These are phyloP conservation scores for Prionchulus punctatus DNA, from an alignment of 2,888 invertebrate species.

Conservation along the genomic window DNA sequence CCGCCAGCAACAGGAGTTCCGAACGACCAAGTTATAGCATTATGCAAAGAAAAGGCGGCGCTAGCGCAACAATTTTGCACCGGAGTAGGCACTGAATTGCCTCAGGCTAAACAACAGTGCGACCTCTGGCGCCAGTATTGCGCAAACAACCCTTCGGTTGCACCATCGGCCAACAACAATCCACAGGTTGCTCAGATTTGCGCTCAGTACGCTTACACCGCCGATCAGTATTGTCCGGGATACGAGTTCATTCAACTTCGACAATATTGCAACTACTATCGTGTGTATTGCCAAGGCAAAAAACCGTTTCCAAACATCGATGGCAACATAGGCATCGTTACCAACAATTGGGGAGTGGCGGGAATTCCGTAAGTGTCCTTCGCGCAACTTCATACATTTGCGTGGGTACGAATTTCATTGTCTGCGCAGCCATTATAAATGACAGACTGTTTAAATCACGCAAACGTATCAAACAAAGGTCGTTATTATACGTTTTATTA, in stretches of 20 bases:
- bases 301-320: conserved; percentile 3
- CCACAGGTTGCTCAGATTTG: background rate
- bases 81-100: background rate
- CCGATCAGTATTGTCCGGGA: background rate
- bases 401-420: too few species aligned
- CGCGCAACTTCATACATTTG: too few species aligned
- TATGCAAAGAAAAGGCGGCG: background rate
- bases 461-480: too few species aligned
- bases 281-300: background rate
- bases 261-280: conserved; percentile 4
- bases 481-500: too few species aligned
- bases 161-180: background rate
- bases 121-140: background rate
- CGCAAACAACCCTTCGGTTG: background rate
- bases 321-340: background rate
- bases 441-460: too few species aligned
- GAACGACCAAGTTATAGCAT: background rate
- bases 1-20: background rate
- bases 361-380: conserved; percentile 6
- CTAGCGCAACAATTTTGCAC: background rate
- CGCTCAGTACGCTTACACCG: background rate
- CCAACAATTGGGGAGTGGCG: background rate
- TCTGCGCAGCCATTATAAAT: too few species aligned
- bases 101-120: background rate
- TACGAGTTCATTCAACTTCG: background rate